These are phyloP conservation scores for Triplophysa dalaica DNA, from an alignment of 2,113 vertebrate genomes.

Conservation along the genomic window DNA sequence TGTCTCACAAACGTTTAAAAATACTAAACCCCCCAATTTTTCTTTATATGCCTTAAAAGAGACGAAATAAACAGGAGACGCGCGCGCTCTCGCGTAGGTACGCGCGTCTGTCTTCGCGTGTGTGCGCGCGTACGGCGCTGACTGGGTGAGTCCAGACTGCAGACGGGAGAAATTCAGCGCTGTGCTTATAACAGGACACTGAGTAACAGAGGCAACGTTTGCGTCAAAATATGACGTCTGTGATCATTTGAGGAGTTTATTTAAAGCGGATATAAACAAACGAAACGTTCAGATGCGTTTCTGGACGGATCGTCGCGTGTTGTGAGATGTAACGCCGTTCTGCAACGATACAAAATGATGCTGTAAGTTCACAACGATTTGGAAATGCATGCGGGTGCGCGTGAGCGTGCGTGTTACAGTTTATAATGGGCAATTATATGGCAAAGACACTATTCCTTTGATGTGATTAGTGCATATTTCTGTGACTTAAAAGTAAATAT, in stretches of 20 bases:
- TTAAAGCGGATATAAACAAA: background rate
- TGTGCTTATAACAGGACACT: conserved; percentile 10
- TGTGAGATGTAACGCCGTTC: background rate
- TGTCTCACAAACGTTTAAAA: too few species aligned
- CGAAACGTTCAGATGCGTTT: conserved; percentile 3
- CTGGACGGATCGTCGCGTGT: conserved; percentile 25
- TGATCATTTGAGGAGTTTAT: background rate
- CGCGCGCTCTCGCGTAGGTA: background rate
- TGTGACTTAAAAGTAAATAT: too few species aligned
- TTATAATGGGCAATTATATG: too few species aligned
- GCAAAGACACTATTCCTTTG: too few species aligned
- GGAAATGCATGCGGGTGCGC: background rate
- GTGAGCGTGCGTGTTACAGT: too few species aligned
- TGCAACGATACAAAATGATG: conserved; percentile 5
- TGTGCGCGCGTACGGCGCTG: conserved; percentile 9
- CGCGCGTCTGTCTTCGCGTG: background rate
- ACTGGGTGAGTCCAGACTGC: conserved; percentile 34
- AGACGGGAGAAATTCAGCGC: conserved; percentile 18
- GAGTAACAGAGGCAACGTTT: background rate
- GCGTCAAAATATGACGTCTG: background rate
- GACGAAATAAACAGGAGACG: conserved; percentile 2
- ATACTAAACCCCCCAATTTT: too few species aligned
- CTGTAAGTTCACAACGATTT: conserved; percentile 26
- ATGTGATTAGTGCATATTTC: too few species aligned
- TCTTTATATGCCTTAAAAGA: too few species aligned